Percentiles rank a stretch among this genome's conserved stretches.
These are phyloP conservation scores for Pollachius pollachius DNA, from an alignment of 2,113 vertebrate species.

Conservation along the genomic window DNA sequence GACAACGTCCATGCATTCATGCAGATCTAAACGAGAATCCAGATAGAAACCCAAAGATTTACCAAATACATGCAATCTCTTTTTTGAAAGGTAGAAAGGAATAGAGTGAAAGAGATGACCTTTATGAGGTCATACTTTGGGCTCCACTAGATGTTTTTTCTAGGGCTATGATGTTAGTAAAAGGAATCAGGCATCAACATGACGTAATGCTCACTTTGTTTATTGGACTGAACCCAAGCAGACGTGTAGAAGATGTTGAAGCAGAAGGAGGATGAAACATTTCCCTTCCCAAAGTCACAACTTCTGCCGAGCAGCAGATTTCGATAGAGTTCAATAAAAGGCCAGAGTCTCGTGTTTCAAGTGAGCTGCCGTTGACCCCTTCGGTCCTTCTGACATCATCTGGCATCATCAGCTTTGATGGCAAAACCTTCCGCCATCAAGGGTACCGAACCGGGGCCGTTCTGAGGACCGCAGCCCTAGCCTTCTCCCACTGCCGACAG, in stretches of 20 bases:
- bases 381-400: no score
- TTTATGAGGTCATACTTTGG: no score
- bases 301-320: background rate
- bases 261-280: background rate
- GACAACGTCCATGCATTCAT: background rate
- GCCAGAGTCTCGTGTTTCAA: no score
- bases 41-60: background rate
- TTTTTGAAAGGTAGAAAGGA: no score
- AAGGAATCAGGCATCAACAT: background rate
- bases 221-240: constrained; percentile 62
- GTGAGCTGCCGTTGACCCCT: no score
- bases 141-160: no score
- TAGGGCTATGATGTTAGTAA: no score
- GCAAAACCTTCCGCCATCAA: background rate
- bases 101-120: no score
- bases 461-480: background rate
- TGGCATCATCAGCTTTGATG: no score
- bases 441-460: background rate
- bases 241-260: constrained; percentile 33
- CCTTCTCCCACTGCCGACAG: no score
- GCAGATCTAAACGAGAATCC: background rate
- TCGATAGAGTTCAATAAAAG: no score
- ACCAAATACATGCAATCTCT: background rate
- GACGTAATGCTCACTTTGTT: constrained; percentile 31
- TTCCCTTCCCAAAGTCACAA: background rate